These are phyloP conservation scores for Aegypius monachus DNA, from an alignment of 2,113 vertebrate species.

Conservation along the genomic window DNA sequence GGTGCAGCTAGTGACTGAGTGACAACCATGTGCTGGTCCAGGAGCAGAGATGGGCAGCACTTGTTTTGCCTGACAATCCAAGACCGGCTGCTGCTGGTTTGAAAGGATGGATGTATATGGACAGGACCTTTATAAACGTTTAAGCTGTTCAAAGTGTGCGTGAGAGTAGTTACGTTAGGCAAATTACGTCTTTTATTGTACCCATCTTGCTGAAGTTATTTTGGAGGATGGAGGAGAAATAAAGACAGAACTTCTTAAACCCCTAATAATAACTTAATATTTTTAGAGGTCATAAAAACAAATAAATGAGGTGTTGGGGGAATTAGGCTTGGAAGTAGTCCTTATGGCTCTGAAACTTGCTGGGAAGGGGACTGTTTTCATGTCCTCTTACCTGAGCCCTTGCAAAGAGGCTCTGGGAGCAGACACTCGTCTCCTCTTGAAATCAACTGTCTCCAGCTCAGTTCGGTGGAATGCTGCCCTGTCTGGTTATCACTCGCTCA, in stretches of 20 bases:
- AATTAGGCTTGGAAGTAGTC: not conserved
- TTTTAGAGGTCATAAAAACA: not conserved
- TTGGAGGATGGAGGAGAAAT: not conserved
- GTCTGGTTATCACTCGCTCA: not conserved
- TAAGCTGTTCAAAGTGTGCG: not conserved
- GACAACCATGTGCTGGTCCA: not conserved
- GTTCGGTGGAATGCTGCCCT: conserved; percentile 1
- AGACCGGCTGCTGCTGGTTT: not conserved
- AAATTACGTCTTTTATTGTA: not conserved
- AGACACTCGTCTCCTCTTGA: not conserved
- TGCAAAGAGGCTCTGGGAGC: not conserved
- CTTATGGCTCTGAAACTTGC: not conserved
- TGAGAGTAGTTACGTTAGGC: not conserved
- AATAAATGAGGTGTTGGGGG: not conserved
- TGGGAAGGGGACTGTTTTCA: not conserved
- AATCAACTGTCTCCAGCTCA: not conserved
- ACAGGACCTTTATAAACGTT: not conserved
- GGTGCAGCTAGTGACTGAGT: not conserved
- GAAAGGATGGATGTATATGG: not conserved
- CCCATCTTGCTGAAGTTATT: not conserved
- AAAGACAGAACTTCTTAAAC: not conserved
- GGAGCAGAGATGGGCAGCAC: not conserved
- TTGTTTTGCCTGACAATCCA: not conserved
- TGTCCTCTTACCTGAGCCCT: not conserved
- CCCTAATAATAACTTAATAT: not conserved